Conservation (phyloP, 2,113 vertebrate species). For the Percopsis transmontana region DNA sequence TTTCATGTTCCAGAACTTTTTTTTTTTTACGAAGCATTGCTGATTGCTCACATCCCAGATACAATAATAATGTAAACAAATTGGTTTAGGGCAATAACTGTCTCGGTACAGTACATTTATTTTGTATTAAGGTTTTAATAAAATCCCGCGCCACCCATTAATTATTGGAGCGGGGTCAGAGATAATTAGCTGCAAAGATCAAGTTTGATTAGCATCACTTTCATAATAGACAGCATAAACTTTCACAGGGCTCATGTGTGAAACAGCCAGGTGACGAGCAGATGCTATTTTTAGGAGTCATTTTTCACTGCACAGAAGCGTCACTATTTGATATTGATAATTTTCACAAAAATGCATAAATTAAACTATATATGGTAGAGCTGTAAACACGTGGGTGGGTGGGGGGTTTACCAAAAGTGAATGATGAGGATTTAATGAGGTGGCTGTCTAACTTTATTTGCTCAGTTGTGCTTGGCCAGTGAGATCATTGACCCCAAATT, state of each 20-base stretch:
- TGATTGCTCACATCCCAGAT: constrained; percentile 41
- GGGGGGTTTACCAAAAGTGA: constrained; percentile 10
- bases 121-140: constrained; percentile 39
- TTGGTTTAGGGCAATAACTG: constrained; percentile 31
- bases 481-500: constrained; percentile 76
- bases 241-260: constrained; percentile 20
- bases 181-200: constrained; percentile 50
- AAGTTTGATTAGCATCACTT: constrained; percentile 50
- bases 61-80: constrained; percentile 47
- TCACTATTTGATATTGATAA: background rate
- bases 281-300: background rate
- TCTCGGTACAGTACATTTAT: constrained; percentile 28
- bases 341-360: background rate
- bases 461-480: constrained; percentile 48
- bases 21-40: constrained; percentile 2
- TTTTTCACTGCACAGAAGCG: background rate
- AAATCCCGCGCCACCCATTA: constrained; percentile 16
- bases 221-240: constrained; percentile 13
- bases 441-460: constrained; percentile 60
- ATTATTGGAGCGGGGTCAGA: constrained; percentile 40
- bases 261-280: constrained; percentile 7
- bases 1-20: constrained; percentile 43
- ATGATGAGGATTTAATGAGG: constrained; percentile 53
- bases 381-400: background rate
- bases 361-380: too few species aligned